A percentile compares a stretch with the other conserved stretches of the same genome.
Conservation (phyloP, 2,797 vertebrate genomes). For the Xerus rutilus region DNA sequence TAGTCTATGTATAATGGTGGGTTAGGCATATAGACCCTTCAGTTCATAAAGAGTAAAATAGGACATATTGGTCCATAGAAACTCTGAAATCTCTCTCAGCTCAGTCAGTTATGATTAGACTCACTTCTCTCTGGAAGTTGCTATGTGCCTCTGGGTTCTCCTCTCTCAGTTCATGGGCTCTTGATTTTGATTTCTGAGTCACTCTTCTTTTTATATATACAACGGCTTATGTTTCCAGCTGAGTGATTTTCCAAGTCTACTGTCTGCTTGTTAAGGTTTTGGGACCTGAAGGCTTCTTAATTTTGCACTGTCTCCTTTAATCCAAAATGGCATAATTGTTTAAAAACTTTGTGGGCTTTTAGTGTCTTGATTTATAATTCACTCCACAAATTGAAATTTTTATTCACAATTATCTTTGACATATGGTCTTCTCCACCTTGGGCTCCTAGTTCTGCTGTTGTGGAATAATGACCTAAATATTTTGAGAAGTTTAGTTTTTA, state of each 20-base stretch:
- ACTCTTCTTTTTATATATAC: not conserved
- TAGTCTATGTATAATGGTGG: not conserved
- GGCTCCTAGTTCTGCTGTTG: not conserved
- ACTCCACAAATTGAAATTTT: not conserved
- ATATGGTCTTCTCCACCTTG: not conserved
- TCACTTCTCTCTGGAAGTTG: not conserved
- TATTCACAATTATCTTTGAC: not conserved
- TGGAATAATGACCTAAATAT: not conserved
- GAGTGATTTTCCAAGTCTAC: not conserved
- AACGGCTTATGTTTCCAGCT: not conserved
- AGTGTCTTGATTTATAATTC: not conserved
- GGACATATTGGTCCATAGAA: not conserved
- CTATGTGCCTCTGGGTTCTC: not conserved
- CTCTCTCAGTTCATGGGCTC: not conserved
- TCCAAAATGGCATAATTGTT: not conserved
- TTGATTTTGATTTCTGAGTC: slow-evolving; percentile 5
- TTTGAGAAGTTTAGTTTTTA: not conserved
- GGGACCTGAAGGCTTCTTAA: not conserved
- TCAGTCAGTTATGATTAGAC: not conserved
- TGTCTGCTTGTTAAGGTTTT: not conserved
- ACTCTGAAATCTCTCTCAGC: not conserved
- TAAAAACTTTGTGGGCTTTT: not conserved
- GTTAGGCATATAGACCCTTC: not conserved
- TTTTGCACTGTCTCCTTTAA: not conserved
- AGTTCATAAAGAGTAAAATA: not conserved